Evolutionary conservation across 2,113 vertebrate genomes (phyloP).

Genomic region (Nettapus auritus): DNA sequence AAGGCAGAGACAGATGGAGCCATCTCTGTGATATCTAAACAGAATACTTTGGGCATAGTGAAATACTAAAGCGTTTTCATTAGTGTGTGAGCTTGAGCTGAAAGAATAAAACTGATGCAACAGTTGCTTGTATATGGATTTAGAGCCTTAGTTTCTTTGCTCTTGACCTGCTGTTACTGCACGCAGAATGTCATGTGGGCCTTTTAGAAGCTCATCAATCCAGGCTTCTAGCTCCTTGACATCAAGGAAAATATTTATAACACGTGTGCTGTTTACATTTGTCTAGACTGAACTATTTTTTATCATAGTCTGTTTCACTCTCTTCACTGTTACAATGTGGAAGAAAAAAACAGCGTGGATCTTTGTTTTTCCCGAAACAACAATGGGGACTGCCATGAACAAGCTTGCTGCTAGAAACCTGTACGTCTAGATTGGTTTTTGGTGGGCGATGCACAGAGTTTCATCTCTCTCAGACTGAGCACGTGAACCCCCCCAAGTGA

Average conservation of each 20-base stretch:
- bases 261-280: not conserved
- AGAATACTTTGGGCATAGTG: not conserved
- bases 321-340: not conserved
- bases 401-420: not conserved
- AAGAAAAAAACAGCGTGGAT: not conserved
- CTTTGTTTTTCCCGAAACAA: not conserved
- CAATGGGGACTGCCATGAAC: not conserved
- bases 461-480: not conserved
- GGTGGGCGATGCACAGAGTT: not conserved
- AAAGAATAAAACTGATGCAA: slow-evolving; percentile 39
- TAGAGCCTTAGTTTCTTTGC: not conserved
- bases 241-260: not conserved
- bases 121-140: not conserved
- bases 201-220: not conserved
- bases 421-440: not conserved
- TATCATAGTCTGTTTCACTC: not conserved
- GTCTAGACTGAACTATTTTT: not conserved
- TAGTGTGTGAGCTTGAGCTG: not conserved
- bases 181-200: not conserved
- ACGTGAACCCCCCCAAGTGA: not conserved
- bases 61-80: slow-evolving; percentile 32
- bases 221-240: not conserved
- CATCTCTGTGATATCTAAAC: slow-evolving; percentile 27
- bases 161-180: not conserved
- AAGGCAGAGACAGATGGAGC: slow-evolving; percentile 59